Base-by-base conservation (phyloP, 2,888 invertebrate genomes). In the Metopia argyrocephala region DNA sequence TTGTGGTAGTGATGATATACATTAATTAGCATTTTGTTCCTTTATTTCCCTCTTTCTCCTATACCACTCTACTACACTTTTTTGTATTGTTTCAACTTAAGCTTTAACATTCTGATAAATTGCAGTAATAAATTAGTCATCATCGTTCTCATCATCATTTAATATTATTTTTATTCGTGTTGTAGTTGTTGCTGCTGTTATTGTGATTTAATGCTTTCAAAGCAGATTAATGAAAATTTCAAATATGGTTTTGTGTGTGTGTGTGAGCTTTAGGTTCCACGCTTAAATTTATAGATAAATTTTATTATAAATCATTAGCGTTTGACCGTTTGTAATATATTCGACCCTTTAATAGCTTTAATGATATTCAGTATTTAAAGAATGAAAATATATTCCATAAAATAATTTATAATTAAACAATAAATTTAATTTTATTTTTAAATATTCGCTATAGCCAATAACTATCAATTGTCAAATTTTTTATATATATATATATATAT, bases 1-100 rank as follows among this genome's bases (percentile, higher is more conserved):
- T 61, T 61, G 70, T 31, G 38, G 50, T 20, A 59, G 50, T 76
- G 48, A 68, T 68, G 68, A 68, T 61, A 68, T 61, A 68, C 75
- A 75, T 75, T 75, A 75, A 75, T 68, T 75, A 61, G 66, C 66
- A 68, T 75, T 66, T 66, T 75, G 45, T 46, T 25, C 9, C 23
- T 38, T 31, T 5, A 25, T 46, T 25, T 15, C 12, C 28, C 50
- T 59, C 23, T 46, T 20, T 56, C 18, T 15, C 31, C 7, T 31
- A 12, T 12, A 31, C 31, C 2, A 12, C 7, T 31, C 31, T 12
- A 12, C 31, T 12, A 31, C 15, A 7, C 31, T 31, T n/a, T n/a
- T 38, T 59, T n/a, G 2, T 25, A 27, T 25, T 45, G 28, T 57
- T 57, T 27, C 46, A 69, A 45, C 50, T 70, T 23, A 15, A 50